Evolutionary conservation across 2,888 invertebrate species (phyloP).

Genomic region (Lasioglossum malachurum): DNA sequence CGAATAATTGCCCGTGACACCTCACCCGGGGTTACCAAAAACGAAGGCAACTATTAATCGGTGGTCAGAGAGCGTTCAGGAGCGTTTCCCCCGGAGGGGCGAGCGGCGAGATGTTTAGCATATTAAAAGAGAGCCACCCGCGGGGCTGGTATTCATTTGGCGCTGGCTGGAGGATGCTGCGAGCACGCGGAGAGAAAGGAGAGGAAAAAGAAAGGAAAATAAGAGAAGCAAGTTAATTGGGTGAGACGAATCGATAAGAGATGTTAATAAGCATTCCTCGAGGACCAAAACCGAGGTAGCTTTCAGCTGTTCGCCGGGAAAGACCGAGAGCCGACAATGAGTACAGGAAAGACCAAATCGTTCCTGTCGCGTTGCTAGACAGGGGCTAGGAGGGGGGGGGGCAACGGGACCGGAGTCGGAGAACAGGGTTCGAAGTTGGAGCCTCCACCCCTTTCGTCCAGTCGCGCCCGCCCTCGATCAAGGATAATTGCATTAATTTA

Average conservation of each 20-base stretch:
- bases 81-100: constrained; percentile 50
- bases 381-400: background rate
- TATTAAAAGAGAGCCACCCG: constrained; percentile 78
- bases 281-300: constrained; percentile 12
- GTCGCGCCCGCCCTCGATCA: constrained; percentile 57
- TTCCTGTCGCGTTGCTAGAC: constrained; percentile 43
- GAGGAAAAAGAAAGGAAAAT: background rate
- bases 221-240: constrained; percentile 73
- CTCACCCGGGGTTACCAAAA: constrained; percentile 28
- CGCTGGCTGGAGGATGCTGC: constrained; percentile 42
- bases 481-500: constrained; percentile 81
- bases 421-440: constrained; percentile 32
- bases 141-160: constrained; percentile 65
- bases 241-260: constrained; percentile 70
- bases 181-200: constrained; percentile 24
- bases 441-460: constrained; percentile 54
- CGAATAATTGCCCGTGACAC: constrained; percentile 57
- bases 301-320: constrained; percentile 9
- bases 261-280: constrained; percentile 55
- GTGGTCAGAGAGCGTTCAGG: constrained; percentile 50
- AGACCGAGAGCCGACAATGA: constrained; percentile 36
- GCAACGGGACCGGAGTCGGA: background rate
- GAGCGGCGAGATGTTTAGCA: constrained; percentile 76
- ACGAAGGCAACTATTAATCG: constrained; percentile 38
- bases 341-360: constrained; percentile 51